Evolutionary conservation across 2,113 vertebrate genomes (phyloP).

Genomic region (Caracal caracal): DNA sequence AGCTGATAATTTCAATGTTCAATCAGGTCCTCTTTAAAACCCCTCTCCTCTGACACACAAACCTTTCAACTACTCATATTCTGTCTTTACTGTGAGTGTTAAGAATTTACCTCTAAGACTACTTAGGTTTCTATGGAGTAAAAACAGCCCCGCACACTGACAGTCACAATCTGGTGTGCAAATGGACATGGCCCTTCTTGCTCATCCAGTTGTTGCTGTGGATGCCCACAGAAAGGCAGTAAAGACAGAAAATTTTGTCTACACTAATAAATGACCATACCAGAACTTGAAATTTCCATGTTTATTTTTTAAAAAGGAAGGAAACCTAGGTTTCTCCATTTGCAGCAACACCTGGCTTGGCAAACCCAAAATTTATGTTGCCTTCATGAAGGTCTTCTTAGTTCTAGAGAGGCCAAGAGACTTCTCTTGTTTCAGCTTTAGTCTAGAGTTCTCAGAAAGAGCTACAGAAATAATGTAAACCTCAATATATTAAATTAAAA

Average conservation of each 20-base stretch:
- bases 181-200: neutral
- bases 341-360: neutral
- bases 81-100: neutral
- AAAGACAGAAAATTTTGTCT: neutral
- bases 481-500: constrained; percentile 25
- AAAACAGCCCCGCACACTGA: constrained; percentile 12
- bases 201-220: neutral
- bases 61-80: neutral
- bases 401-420: constrained; percentile 14
- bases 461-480: neutral
- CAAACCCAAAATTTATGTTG: neutral
- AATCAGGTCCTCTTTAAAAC: neutral
- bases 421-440: neutral
- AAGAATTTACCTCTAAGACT: constrained; percentile 10
- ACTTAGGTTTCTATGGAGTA: neutral
- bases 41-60: neutral
- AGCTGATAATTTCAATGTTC: neutral
- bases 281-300: neutral
- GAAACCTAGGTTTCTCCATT: neutral
- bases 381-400: neutral
- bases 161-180: neutral
- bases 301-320: neutral
- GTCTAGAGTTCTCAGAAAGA: neutral
- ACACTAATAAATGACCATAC: neutral
- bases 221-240: neutral